Percentiles rank a stretch among this genome's conserved stretches.
phyloP scores from a whole-genome alignment of 2,888 invertebrate genomes.

The Ashinkailepas kermadecensis region DNA sequence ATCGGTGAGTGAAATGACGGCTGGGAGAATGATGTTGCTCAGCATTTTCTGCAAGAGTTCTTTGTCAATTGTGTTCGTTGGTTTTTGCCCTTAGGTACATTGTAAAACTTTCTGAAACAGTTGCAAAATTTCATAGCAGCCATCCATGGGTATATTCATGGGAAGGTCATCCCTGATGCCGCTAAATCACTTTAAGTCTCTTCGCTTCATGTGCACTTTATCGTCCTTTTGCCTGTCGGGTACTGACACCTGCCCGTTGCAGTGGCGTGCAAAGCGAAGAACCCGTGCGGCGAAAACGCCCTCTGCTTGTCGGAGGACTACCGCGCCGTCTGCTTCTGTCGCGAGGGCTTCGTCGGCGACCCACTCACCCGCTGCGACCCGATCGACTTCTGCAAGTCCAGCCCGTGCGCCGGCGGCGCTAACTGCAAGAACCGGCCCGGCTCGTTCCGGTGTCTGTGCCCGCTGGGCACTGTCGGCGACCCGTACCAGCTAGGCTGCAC shows the following conservation, averaged over 20 bases:
- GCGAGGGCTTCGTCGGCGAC: constrained; percentile 75
- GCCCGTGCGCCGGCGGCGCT: constrained; percentile 72
- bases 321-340: constrained; percentile 68
- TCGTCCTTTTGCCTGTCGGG: background rate
- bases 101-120: too few species aligned
- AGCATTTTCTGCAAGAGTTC: background rate
- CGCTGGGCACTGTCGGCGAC: constrained; percentile 70
- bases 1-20: constrained; percentile 40
- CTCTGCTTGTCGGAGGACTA: constrained; percentile 78
- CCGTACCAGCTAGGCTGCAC: constrained; percentile 75
- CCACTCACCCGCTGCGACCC: constrained; percentile 60
- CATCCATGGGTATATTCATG: too few species aligned
- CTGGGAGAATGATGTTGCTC: background rate
- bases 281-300: constrained; percentile 76
- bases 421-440: constrained; percentile 71
- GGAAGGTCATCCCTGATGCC: too few species aligned
- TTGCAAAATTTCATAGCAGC: too few species aligned
- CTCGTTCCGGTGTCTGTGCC: constrained; percentile 70
- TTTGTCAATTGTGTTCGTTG: too few species aligned
- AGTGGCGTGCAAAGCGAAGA: constrained; percentile 72
- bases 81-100: too few species aligned
- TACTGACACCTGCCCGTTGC: constrained; percentile 38
- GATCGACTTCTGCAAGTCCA: constrained; percentile 68
- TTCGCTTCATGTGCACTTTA: background rate
- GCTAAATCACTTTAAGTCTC: background rate